Base-by-base conservation (phyloP, 1,140 invertebrate species). In the Olivierus martensii region DNA sequence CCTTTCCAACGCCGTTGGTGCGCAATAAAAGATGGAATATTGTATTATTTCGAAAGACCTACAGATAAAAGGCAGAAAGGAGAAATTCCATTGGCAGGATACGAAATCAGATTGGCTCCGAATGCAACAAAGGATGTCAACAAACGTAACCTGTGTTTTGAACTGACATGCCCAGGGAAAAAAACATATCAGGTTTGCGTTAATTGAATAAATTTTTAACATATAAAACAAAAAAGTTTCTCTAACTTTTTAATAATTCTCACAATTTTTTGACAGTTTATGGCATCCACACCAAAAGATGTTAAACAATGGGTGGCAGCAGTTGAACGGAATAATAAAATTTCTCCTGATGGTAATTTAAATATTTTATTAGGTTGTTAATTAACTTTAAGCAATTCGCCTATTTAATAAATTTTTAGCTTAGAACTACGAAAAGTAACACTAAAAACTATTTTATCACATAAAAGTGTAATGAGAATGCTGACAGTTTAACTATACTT, bases 1-100 rank as follows among this genome's bases (percentile, higher is more conserved):
- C 56, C 56, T 10, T 58, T 53, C 19, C 56, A 58, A 38, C 46
- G 28, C 9, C 49, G 57, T 1, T 58, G 57, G 57, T 58, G 57
- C 45, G 57, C 53, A 4, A 53, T 58, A 15, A 51, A 51, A 46
- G 49, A 58, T 47, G 53, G 53, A 18, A 38, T 58, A 9, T 15
- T 58, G 14, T 58, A 58, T 46, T 55, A 55, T 38, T 58, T 28
- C 38, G 57, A 58, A 18, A 52, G 51, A 46, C 36, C 46, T 18
- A 52, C 52, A 42, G 57, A 58, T 15, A 49, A 44, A 14, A 49
- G 48, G 12, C 57, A 58, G 43, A 54, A 50, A 49, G 53, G 57
- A 3, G 19, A 38, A 15, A 58, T 58, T 12, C n/a, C 44, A 21
- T 41, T 58, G 15, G 18, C 28, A 11, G 57, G 57, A 7, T 58